Conservation (phyloP, 2,797 vertebrate species). For the Clarias platycephalus region DNA sequence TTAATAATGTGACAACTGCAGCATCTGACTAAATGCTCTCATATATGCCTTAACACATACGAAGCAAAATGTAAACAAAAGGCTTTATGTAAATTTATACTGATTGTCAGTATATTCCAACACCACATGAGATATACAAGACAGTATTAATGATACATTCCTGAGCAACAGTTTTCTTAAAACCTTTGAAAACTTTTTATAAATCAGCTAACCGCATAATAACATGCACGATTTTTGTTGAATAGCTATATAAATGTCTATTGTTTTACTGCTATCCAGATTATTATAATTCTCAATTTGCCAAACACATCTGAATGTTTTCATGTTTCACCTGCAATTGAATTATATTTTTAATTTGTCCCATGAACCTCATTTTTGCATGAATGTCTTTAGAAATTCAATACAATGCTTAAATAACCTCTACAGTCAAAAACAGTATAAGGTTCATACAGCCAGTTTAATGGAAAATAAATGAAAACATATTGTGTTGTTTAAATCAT, state of each 20-base stretch:
- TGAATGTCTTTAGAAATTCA: no score
- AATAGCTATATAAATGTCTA: background rate
- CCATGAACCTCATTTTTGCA: no score
- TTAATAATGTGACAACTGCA: constrained; percentile 17
- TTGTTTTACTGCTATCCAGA: background rate
- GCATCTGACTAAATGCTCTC: background rate
- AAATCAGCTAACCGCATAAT: background rate
- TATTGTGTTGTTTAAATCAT: no score
- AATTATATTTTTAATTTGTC: no score
- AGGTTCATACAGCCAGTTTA: no score
- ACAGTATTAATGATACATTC: background rate
- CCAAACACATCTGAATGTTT: background rate
- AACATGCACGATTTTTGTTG: background rate
- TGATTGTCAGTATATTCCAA: background rate
- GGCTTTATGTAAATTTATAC: background rate
- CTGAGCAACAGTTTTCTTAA: background rate
- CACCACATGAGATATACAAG: background rate
- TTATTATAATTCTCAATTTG: background rate
- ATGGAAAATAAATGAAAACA: no score
- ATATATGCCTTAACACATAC: no score
- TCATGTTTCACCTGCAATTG: no score
- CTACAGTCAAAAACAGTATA: no score
- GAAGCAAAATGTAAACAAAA: background rate
- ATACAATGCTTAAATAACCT: no score
- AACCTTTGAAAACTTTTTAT: background rate